A percentile compares a stretch with the other conserved stretches of the same genome.
Evolutionary conservation across 2,888 invertebrate species (phyloP).

Genomic region (Torymus texanus): DNA sequence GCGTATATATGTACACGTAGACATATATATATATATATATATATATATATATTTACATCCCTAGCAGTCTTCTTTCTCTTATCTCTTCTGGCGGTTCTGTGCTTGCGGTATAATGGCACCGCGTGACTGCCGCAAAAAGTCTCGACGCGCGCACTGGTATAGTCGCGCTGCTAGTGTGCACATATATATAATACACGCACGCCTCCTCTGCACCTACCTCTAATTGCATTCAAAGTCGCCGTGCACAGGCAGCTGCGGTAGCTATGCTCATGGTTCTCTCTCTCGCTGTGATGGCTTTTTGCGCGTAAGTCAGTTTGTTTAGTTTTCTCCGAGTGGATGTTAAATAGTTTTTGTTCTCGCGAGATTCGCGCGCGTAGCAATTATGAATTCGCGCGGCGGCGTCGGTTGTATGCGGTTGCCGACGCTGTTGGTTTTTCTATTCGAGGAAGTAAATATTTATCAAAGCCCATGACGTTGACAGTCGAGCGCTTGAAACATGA

Average conservation of each 20-base stretch:
- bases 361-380: not conserved
- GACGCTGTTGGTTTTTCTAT: not conserved
- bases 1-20: no score
- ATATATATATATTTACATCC: not conserved
- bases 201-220: constrained; percentile 25
- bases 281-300: no score
- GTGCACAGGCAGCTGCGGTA: no score
- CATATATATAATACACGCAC: not conserved
- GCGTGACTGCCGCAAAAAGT: constrained; percentile 17
- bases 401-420: not conserved
- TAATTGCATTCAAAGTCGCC: constrained; percentile 36
- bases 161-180: no score
- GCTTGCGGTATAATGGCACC: constrained; percentile 13
- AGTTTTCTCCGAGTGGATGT: no score
- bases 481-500: no score
- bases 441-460: not conserved
- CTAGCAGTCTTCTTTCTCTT: not conserved
- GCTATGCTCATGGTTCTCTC: no score
- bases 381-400: not conserved
- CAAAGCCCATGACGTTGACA: constrained; percentile 26
- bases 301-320: no score
- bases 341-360: no score
- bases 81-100: not conserved
- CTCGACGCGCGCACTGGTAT: no score
- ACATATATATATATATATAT: no score